Evolutionary conservation across 1,140 invertebrate genomes (phyloP), one percentile per base, ranked within the genome.

Genomic region (Bradynema listronoti): DNA sequence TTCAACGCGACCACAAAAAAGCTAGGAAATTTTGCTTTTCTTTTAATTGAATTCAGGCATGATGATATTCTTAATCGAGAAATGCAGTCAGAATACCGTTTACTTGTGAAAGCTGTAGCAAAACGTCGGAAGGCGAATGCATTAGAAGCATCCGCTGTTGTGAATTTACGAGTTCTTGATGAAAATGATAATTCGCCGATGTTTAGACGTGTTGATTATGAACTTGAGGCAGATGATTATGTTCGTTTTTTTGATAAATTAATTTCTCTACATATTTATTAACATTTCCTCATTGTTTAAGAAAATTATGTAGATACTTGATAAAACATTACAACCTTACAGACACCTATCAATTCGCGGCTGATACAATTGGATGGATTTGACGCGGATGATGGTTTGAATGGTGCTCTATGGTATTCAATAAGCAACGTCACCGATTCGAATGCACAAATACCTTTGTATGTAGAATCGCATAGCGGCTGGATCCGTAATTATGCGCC

Each of bases 1-100:
- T 69, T 69, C 45, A 24, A 1, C 4, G 49, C 50, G 11, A 32
- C 36, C 19, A 32, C 62, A 39, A 46, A 53, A 42, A 36, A 30
- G 30, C n/a, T 69, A 7, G 67, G 67, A 9, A 67, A 69, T 56
- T 69, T 69, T 43, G 67, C 65, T 7, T 69, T 68, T 61, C 57
- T 69, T 33, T 27, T n/a, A n/a, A 41, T 68, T 29, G 63, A 69
- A 41, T 45, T 66, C 27, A 46, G 46, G n/a, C 33, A 68, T 51
- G 47, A 63, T 22, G 61, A 63, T 34, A 56, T 69, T 32, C 27
- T 69, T 11, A 69, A 69, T 52, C 30, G 67, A 52, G 67, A 69
- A 49, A 33, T 73, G 11, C 69, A 69, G 55, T 24, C 42, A 27
- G 49, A 71, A 32, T 69, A 61, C 41, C 42, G 43, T 25, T 43